phyloP scores from a whole-genome alignment of 2,113 vertebrate species.

The Willisornis vidua region DNA sequence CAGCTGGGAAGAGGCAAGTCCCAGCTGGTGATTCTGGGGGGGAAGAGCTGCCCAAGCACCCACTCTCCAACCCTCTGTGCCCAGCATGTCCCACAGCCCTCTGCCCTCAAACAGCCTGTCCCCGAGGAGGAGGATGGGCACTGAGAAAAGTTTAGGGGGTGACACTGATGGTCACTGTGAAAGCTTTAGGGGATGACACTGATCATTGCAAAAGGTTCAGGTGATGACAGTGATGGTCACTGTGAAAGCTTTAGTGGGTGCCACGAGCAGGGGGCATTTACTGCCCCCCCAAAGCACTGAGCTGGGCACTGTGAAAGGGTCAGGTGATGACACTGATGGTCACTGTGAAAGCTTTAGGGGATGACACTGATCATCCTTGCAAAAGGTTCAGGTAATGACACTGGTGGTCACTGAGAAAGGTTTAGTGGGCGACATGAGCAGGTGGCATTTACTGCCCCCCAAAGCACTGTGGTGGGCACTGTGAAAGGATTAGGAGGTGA shows the following conservation, averaged over 20 bases:
- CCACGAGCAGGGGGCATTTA: too few relatives aligned
- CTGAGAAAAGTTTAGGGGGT: not conserved
- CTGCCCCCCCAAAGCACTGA: too few relatives aligned
- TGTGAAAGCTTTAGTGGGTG: too few relatives aligned
- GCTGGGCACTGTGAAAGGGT: not conserved
- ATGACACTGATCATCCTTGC: too few relatives aligned
- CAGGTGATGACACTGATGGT: not conserved
- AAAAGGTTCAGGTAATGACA: too few relatives aligned
- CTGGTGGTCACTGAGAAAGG: not conserved
- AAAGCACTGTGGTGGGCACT: too few relatives aligned
- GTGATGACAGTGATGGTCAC: not conserved
- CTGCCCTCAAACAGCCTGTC: not conserved
- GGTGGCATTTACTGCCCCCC: not conserved
- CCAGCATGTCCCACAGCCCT: accelerated
- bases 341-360: not conserved
- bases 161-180: not conserved
- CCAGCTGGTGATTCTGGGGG: not conserved
- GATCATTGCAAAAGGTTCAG: too few relatives aligned
- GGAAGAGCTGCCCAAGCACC: not conserved
- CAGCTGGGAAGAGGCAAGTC: not conserved
- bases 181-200: not conserved
- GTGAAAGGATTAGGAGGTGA: not conserved
- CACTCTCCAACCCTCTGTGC: accelerated
- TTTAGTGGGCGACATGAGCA: not conserved
- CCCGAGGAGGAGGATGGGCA: not conserved